A percentile compares a stretch with the other conserved stretches of the same genome.
These are phyloP conservation scores for Siphonodentalium dalli DNA, from an alignment of 2,888 invertebrate species.

Conservation along the genomic window DNA sequence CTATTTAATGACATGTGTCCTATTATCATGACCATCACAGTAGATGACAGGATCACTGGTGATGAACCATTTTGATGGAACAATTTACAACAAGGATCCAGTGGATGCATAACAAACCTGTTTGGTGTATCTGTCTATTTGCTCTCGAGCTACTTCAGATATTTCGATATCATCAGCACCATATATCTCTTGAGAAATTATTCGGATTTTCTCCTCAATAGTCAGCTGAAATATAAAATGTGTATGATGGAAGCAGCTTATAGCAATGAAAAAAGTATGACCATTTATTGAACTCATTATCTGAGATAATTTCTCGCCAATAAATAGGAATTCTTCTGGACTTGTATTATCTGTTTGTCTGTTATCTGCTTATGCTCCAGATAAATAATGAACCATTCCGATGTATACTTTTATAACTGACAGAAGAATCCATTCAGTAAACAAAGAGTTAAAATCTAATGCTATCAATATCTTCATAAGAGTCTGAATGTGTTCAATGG, in stretches of 20 bases:
- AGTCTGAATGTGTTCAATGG: no score
- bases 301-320: no score
- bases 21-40: not conserved
- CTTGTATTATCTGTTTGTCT: no score
- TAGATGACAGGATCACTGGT: not conserved
- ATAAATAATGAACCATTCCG: no score
- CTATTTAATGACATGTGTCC: not conserved
- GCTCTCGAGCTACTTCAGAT: slow-evolving; percentile 75
- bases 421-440: no score
- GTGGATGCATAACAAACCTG: slow-evolving; percentile 69
- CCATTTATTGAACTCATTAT: not conserved
- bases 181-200: slow-evolving; percentile 91
- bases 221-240: slow-evolving; percentile 67
- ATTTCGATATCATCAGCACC: slow-evolving; percentile 89
- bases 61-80: not conserved
- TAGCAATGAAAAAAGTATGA: no score
- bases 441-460: no score
- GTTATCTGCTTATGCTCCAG: no score
- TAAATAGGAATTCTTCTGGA: no score
- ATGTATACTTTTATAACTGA: no score
- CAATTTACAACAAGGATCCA: not conserved
- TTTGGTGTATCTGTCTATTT: slow-evolving; percentile 75
- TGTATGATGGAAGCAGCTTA: no score
- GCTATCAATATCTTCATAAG: no score
- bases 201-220: slow-evolving; percentile 85